A percentile compares a stretch with the other conserved stretches of the same genome.
Evolutionary conservation across 1,140 invertebrate species (phyloP).

Genomic region (Helicoverpa armigera): DNA sequence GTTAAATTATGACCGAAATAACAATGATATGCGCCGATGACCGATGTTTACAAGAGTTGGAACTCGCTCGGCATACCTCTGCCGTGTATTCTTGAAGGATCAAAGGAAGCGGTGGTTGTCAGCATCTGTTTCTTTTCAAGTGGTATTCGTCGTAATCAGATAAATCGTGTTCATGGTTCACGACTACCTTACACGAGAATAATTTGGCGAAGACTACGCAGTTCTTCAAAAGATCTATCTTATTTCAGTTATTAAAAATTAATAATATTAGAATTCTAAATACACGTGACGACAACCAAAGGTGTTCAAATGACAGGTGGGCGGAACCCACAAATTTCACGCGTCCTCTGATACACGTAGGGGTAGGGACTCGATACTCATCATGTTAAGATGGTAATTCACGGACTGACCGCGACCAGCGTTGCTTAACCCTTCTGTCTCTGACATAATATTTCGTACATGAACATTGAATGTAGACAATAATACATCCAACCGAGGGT

Average conservation of each 20-base stretch:
- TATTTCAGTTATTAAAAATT: not conserved
- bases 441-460: no score
- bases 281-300: no score
- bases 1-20: slow-evolving; percentile 52
- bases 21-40: slow-evolving; percentile 56
- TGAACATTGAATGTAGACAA: no score
- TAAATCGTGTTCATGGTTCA: slow-evolving; percentile 71
- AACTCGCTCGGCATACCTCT: slow-evolving; percentile 48
- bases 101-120: slow-evolving; percentile 65
- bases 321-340: no score
- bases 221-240: not conserved
- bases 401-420: no score
- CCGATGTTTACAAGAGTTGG: slow-evolving; percentile 56
- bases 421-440: no score
- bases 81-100: slow-evolving; percentile 61
- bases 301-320: no score
- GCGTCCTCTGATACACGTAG: no score
- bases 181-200: slow-evolving; percentile 66
- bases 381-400: no score
- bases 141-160: slow-evolving; percentile 72
- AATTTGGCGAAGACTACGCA: slow-evolving; percentile 18
- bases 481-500: no score
- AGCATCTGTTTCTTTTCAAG: slow-evolving; percentile 73
- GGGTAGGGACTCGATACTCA: no score
- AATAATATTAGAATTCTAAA: not conserved